Base-by-base conservation (phyloP, 1,140 invertebrate species). In the Drosophila sproati region DNA sequence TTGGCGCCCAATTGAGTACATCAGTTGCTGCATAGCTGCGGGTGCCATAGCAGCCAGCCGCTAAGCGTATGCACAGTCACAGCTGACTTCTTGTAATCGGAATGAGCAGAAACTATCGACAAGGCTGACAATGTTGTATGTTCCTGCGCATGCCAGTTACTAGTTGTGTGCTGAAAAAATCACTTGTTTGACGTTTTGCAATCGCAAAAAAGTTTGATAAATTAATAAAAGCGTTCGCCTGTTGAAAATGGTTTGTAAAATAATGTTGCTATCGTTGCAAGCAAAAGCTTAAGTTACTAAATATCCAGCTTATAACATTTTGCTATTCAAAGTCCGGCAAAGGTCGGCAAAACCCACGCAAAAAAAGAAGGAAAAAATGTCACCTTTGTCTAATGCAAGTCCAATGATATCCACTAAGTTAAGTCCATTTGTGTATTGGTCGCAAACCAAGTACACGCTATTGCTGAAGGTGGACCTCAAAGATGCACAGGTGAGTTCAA, bases 341-440 rank as follows among this genome's bases (percentile, higher is more conserved):
- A 45, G 34, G 7, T 3, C 32, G 3, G 4, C 20, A 43, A 10
- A 7, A 39, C 37, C 5, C 39, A 37, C 10, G n/a, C 10, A n/a
- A 43, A 43, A 43, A 6, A n/a, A n/a, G 4, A 35, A 55, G 6
- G 1, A 28, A n/a, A 35, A 32, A 56, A 8, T 70, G 54, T 60
- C 41, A 5, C 55, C 45, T 8, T 61, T 59, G 35, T 63, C 67
- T 8, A 72, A 48, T 35, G 61, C 68, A 12, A 66, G 31, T 43
- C 3, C 66, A n/a, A 45, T 74, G 35, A 74, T 35, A 12, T 7
- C 70, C 4, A 31, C 75, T n/a, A 75, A 81, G 48, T 59, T 95
- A 45, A 97, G 95, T 92, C 97, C 97, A 3, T 97, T 98, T 92
- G 97, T 98, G 1, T 98, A 97, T 93, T 99, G 98, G 97, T 97